Conservation (phyloP, 2,888 invertebrate species). For the Coronaproctus castanopsis region DNA sequence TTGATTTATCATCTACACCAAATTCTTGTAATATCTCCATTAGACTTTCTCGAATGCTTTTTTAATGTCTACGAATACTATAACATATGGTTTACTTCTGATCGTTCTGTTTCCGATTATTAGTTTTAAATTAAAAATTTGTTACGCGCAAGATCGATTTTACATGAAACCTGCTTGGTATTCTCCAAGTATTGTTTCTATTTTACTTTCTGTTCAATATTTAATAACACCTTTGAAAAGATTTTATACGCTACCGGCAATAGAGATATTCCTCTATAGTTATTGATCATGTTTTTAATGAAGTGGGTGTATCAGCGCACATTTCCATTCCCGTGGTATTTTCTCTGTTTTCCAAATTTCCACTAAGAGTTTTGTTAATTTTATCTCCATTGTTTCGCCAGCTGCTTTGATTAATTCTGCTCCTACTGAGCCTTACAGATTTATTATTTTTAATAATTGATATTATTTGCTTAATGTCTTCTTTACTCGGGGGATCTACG, state of each 20-base stretch:
- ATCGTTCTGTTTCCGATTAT: background rate
- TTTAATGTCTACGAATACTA: background rate
- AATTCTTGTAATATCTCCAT: background rate
- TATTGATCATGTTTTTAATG: background rate
- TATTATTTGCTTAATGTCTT: background rate
- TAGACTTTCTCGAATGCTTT: background rate
- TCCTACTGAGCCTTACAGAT: background rate
- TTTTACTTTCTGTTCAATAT: background rate
- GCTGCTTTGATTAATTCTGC: background rate
- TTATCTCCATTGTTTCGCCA: background rate
- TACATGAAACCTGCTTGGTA: background rate
- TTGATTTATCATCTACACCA: background rate
- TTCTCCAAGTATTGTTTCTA: background rate
- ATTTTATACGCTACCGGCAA: background rate
- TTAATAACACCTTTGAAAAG: background rate
- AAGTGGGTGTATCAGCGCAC: background rate
- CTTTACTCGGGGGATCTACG: background rate
- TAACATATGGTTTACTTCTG: background rate
- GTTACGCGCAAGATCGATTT: background rate
- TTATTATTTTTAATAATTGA: background rate
- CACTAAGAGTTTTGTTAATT: background rate
- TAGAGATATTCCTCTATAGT: background rate
- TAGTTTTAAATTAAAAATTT: background rate
- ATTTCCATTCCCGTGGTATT: background rate
- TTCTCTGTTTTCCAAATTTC: background rate